These are phyloP conservation scores for Myripristis jacobus DNA, from an alignment of 2,797 vertebrate species.

Conservation along the genomic window DNA sequence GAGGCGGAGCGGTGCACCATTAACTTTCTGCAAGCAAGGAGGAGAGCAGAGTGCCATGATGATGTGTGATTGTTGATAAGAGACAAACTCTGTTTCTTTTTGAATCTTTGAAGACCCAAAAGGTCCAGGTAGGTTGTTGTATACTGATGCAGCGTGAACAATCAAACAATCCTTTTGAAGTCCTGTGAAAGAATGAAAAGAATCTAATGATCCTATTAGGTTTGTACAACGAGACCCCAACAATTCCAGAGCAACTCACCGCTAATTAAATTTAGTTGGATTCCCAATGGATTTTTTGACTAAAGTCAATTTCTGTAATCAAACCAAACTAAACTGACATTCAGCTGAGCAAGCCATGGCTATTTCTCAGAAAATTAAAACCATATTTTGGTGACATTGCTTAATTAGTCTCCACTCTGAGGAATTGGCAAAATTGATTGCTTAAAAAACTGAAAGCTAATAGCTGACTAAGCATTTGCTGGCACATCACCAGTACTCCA, in stretches of 20 bases:
- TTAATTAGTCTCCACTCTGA: not conserved
- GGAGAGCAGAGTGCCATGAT: not conserved
- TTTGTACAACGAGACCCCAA: not conserved
- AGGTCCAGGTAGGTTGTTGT: not conserved
- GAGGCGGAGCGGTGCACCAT: not conserved
- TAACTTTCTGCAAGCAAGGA: too few species aligned
- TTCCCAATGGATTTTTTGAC: not conserved
- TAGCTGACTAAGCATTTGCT: not conserved
- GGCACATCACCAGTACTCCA: constrained; percentile 8
- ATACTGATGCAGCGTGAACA: too few species aligned
- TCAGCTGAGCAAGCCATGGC: not conserved
- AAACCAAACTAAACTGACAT: constrained; percentile 25
- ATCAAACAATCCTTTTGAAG: too few species aligned
- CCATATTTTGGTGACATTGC: constrained; percentile 1
- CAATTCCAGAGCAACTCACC: not conserved
- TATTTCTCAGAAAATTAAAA: constrained; percentile 22
- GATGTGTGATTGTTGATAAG: not conserved
- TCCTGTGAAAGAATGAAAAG: not conserved
- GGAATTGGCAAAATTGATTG: constrained; percentile 3
- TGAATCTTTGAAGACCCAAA: not conserved
- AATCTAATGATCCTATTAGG: not conserved
- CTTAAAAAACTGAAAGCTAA: not conserved
- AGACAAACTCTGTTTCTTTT: not conserved
- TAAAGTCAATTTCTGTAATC: not conserved
- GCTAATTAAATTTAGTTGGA: not conserved